Evolutionary conservation across 1,140 invertebrate genomes (phyloP).

Genomic region (Drosophila ironensis): DNA sequence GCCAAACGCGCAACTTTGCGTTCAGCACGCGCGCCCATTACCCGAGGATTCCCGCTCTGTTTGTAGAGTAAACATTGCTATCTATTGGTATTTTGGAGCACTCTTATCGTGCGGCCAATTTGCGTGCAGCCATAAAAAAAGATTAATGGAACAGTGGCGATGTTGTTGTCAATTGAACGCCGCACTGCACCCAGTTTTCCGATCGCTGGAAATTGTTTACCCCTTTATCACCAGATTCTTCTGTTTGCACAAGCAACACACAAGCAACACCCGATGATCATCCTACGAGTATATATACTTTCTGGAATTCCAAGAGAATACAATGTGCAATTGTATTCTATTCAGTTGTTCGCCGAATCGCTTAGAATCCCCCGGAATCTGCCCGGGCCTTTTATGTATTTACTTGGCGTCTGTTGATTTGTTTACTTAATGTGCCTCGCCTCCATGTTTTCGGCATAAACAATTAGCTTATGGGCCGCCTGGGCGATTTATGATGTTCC

Average conservation of each 20-base stretch:
- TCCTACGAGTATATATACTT: background rate
- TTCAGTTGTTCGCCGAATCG: constrained; percentile 11
- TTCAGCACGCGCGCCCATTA: constrained; percentile 52
- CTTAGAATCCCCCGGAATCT: background rate
- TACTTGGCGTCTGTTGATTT: constrained; percentile 65
- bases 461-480: constrained; percentile 26
- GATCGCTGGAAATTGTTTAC: too few species aligned
- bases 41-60: background rate
- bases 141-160: constrained; percentile 47
- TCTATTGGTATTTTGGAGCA: constrained; percentile 39
- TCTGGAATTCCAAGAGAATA: background rate
- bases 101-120: constrained; percentile 39
- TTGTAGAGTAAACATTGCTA: constrained; percentile 49
- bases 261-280: too few species aligned
- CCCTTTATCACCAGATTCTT: too few species aligned
- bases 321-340: constrained; percentile 13
- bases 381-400: background rate
- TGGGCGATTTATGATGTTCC: constrained; percentile 49
- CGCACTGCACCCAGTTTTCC: constrained; percentile 54
- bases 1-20: too few species aligned
- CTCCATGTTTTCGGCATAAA: constrained; percentile 64
- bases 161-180: constrained; percentile 47
- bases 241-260: too few species aligned
- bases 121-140: constrained; percentile 57
- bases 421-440: constrained; percentile 66